Base-by-base conservation (phyloP, 2,113 vertebrate species). In the Dryoscopus gambensis region DNA sequence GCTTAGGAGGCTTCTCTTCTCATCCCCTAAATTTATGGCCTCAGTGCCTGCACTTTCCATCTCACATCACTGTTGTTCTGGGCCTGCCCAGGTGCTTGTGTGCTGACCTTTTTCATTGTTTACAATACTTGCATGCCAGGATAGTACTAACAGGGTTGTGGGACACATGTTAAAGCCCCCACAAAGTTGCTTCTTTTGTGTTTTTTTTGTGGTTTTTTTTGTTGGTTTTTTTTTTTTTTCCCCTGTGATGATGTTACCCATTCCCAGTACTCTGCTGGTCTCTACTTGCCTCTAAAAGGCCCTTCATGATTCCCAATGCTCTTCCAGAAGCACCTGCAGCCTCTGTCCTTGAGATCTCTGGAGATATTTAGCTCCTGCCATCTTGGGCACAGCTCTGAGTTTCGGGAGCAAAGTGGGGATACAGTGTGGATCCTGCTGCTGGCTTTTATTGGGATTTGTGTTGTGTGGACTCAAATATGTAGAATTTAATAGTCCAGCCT, bases 1-100 rank as follows among this genome's bases (percentile, higher is more conserved):
- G 40, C 59, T 91, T 87, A 33, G 64, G 87, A 94, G 59, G 59
- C 63, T 95, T 96, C 59, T 83, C 20, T 85, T 95, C 67, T 96
- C 70, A 85, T 94, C 40, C 59, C 62, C 3, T 77, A 49, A 83
- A 96, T 96, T 94, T 95, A 96, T 30, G 55, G 70, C 46, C 70
- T 85, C 15, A 1, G 24, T 68, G 49, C 53, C 65, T 87, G 65
- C 23, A 7, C 31, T 75, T 84, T 17, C 44, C 3, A 3, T 79
- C 69, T 96, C 44, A 0, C 33, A 62, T 85, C 67, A 5, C 46
- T 69, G 80, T 76, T 94, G 67, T 74, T 76, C 40, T 65, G 56
- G 83, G 52, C 60, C 67, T 76, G 84, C 25, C 50, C 69, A 33
- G 70, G 75, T 87, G 80, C 37, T 39, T 73, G 57, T 60, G 16